phyloP scores from a whole-genome alignment of 2,113 vertebrate genomes.

The Embiotoca jacksoni region DNA sequence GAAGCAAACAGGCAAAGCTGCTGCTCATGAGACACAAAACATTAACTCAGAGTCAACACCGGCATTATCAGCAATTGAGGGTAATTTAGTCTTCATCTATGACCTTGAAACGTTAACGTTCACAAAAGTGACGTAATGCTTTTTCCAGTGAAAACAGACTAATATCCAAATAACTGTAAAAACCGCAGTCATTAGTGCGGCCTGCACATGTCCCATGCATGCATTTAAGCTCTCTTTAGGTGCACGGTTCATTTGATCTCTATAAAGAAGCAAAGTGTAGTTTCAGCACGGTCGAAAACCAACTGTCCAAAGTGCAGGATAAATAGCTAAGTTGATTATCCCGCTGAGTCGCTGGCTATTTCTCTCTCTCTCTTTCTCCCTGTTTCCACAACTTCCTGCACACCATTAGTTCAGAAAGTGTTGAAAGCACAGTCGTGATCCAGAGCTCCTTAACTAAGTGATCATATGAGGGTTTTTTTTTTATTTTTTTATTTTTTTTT shows the following conservation, averaged over 20 bases:
- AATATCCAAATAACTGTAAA: constrained; percentile 70
- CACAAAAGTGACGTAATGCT: constrained; percentile 66
- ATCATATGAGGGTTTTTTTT: constrained; percentile 56
- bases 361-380: constrained; percentile 50
- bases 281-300: constrained; percentile 55
- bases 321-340: constrained; percentile 78
- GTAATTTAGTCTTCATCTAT: constrained; percentile 70
- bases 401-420: constrained; percentile 77
- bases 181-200: constrained; percentile 69
- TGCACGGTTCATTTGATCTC: constrained; percentile 69
- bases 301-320: constrained; percentile 72
- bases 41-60: constrained; percentile 41
- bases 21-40: constrained; percentile 21
- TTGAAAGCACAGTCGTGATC: constrained; percentile 74
- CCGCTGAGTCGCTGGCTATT: constrained; percentile 62
- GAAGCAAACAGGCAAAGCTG: constrained; percentile 16
- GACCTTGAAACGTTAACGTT: constrained; percentile 61
- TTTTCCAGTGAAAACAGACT: constrained; percentile 73
- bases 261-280: constrained; percentile 68
- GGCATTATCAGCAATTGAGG: constrained; percentile 65
- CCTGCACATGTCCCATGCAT: constrained; percentile 52
- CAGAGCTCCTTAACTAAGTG: constrained; percentile 66
- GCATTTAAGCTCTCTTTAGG: constrained; percentile 60
- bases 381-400: constrained; percentile 77
- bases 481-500: too few species aligned